Evolutionary conservation across 1,140 invertebrate genomes (phyloP), one percentile per base, ranked within the genome.

Genomic region (Mizuhopecten yessoensis): DNA sequence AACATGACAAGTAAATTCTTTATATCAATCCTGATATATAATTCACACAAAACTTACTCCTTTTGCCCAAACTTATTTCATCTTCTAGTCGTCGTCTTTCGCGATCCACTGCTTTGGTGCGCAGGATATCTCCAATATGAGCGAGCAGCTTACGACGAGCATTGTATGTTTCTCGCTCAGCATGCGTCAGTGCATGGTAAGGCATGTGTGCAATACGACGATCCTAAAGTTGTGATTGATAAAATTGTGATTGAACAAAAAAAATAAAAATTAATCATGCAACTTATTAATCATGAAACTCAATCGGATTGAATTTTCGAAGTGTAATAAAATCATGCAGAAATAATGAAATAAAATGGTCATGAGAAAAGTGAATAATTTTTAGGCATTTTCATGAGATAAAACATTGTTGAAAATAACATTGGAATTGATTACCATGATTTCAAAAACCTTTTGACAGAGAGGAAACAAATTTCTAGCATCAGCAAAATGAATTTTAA

Each of bases 201-300:
- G 96, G 96, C 92, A 96, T 96, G 91, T 96, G 96, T 86, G 96
- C 96, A 42, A 97, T 96, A 75, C 96, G 93, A 87, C 94, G 93
- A 92, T 97, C 96, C 95, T 96, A 91, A 88, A 91, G 34, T 36
- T 87, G 33, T 49, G 36, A 87, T 45, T 86, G 34, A 42, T 29
- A 87, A 45, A 45, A 42, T n/a, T 34, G 86, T 87, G 86, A 87
- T 33, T 87, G 88, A 86, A 89, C 86, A 88, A 33, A 86, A 34
- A 75, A 87, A 87, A 57, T 33, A 23, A 42, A 34, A 49, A 45
- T 45, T 23, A 49, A 42, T 57, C 33, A 34, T 34, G 11, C 33
- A 91, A 91, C 29, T 33, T 29, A 29, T 23, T 57, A 20, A 34
- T 57, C 29, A 34, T 86, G n/a, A 11, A 90, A 88, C 33, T n/a